Evolutionary conservation across 2,888 invertebrate genomes (phyloP), one percentile per base, ranked within the genome.

Genomic region (Hedychridium roseum): DNA sequence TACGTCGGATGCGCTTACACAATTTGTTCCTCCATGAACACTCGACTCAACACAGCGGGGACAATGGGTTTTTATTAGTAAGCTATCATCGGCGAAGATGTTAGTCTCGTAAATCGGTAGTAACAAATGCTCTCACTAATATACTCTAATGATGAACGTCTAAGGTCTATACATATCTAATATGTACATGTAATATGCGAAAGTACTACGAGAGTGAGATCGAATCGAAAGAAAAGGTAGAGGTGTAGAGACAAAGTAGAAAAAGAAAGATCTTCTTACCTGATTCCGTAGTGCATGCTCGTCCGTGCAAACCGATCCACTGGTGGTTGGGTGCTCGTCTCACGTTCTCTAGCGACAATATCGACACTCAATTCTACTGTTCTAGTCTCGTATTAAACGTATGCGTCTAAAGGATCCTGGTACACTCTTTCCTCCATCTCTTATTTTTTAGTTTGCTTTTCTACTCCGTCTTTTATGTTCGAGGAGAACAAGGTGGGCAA

Each of bases 331-430:
- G 11, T 4, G 27, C 15, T 21, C 16, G 15, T 37, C 16, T 26
- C 35, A 14, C 43, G 50, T 50, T 59, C 48, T 57, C 57, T 64
- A 58, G 50, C 63, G 59, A 62, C n/a, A n/a, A n/a, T n/a, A n/a
- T 62, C 62, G 63, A 62, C 58, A 59, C 63, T 63, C 59, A 57
- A 62, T 51, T 62, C 59, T 62, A 63, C 63, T 58, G 63, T 63
- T n/a, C 56, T 62, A 63, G n/a, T n/a, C n/a, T n/a, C 49, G 57
- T 60, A 57, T 64, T 61, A 64, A 63, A n/a, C n/a, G n/a, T 63
- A 60, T 60, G 60, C 57, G 42, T 64, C 64, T 61, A 59, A 61
- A 56, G 60, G 56, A 58, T 49, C 48, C 54, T 53, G 50, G 41
- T 54, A 53, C n/a, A n/a, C 35, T 52, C 51, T 42, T 52, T 32